These are phyloP conservation scores for Syncerus caffer DNA, from an alignment of 2,797 vertebrate genomes.

Conservation along the genomic window DNA sequence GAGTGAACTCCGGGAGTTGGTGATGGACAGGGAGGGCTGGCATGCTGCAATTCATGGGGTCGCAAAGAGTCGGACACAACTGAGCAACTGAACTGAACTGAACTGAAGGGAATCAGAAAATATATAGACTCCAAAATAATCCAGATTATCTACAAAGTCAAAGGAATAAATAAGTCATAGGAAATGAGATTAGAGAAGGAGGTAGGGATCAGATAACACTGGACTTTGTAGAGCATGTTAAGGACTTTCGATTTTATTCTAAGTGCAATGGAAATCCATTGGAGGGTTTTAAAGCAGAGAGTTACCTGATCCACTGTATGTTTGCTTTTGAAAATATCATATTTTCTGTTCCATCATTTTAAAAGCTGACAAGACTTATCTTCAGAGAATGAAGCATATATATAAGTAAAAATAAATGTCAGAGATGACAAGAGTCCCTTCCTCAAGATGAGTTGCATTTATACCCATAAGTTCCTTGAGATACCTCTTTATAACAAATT, in stretches of 20 bases:
- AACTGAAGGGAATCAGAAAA: background rate
- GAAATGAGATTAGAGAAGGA: background rate
- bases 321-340: constrained; percentile 14
- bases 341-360: background rate
- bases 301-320: background rate
- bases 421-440: background rate
- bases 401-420: constrained; percentile 23
- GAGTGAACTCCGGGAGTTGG: no score
- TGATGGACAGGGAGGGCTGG: no score
- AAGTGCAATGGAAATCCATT: background rate
- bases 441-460: background rate
- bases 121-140: background rate
- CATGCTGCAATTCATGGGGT: no score
- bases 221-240: background rate
- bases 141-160: background rate
- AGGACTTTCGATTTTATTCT: background rate
- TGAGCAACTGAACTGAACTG: no score
- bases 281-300: background rate
- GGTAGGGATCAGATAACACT: background rate
- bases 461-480: background rate
- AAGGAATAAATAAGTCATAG: background rate
- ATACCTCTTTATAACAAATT: background rate
- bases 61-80: no score
- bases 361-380: background rate
- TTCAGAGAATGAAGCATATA: constrained; percentile 33